Percentiles rank a stretch among this genome's conserved stretches.
phyloP scores from a whole-genome alignment of 2,113 vertebrate genomes.

The Alethe diademata region DNA sequence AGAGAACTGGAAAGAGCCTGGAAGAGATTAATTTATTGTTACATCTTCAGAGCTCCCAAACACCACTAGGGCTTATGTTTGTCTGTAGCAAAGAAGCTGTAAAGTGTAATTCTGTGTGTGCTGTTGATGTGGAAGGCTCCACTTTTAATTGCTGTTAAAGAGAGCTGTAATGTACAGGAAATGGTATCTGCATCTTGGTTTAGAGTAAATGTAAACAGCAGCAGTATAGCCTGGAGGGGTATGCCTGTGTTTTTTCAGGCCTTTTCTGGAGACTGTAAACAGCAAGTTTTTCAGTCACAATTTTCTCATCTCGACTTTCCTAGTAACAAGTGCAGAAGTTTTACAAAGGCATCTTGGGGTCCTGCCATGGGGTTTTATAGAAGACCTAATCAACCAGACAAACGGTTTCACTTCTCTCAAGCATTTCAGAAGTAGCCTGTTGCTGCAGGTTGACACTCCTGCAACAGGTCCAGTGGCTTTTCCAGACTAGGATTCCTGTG shows the following conservation, averaged over 20 bases:
- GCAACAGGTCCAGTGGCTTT: background rate
- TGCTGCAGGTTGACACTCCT: background rate
- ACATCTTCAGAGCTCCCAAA: background rate
- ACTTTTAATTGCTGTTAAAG: background rate
- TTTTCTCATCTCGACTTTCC: background rate
- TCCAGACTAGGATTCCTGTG: background rate
- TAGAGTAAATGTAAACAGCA: background rate
- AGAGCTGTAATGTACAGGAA: background rate
- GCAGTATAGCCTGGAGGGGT: background rate
- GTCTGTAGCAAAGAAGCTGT: background rate
- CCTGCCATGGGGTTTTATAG: background rate
- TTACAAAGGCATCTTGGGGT: background rate
- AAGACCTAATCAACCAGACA: background rate
- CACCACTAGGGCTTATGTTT: background rate
- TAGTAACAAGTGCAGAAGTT: background rate
- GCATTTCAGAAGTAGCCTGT: background rate
- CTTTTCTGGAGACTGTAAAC: background rate
- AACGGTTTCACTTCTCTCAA: background rate
- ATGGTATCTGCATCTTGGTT: background rate
- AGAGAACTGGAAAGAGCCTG: background rate
- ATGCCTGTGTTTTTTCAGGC: background rate
- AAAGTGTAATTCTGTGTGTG: background rate
- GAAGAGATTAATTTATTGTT: background rate
- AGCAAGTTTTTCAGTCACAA: background rate
- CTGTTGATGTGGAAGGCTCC: background rate